Evolutionary conservation across 2,888 invertebrate species (phyloP), one percentile per base, ranked within the genome.

Genomic region (Hirtodrosophila histrioides): DNA sequence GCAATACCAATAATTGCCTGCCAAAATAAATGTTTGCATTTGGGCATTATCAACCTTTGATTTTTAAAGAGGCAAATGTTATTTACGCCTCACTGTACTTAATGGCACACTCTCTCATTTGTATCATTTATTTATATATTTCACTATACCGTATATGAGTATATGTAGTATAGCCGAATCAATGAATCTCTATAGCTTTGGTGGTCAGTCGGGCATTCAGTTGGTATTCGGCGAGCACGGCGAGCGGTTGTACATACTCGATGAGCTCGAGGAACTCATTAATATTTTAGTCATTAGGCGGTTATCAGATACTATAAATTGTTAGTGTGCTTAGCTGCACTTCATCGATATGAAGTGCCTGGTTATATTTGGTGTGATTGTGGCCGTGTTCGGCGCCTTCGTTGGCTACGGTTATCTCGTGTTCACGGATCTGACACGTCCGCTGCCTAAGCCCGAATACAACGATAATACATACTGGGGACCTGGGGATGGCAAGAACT

Each of bases 401-500:
- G 51, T 65, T 31, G 85, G 88, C 36, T 84, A 76, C 41, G 84
- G 79, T 58, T 89, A 88, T 78, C 69, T 75, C 8, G 61, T 75
- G 12, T 88, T 88, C 35, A 55, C 77, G 48, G 74, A 88, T 31
- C 64, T 89, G 51, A 83, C 78, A 56, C 86, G 88, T 62, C 88
- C 91, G 31, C 53, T 91, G 46, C 87, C 89, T 7, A 81, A 83
- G 33, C 92, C 92, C 3, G 71, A 80, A 48, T 58, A 89, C 8
- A 87, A 90, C 66, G 74, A 87, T n/a, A 81, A 91, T 29, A 88
- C 78, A 31, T 92, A 91, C 62, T 92, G 92, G 92, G 92, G 92
- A 4, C 88, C 85, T 0, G 91, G 90, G 0, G 72, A 87, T 50
- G 86, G 40, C 33, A 78, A 82, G 24, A 66, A 85, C 8, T 90